These are phyloP conservation scores for Andrena bucephala DNA, from an alignment of 2,888 invertebrate genomes.

Conservation along the genomic window DNA sequence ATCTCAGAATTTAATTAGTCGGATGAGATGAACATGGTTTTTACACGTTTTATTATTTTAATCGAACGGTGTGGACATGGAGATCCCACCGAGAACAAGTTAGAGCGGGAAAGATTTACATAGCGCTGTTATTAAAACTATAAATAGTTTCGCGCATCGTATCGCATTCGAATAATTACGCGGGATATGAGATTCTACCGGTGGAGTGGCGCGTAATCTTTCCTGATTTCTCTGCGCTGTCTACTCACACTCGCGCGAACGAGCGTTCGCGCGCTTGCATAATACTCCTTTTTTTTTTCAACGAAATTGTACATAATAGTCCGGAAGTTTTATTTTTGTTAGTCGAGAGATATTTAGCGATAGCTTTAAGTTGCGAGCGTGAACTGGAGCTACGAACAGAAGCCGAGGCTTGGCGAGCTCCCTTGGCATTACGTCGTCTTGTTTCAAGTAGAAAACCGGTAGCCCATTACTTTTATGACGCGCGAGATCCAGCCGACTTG, in stretches of 20 bases:
- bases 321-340: conserved; percentile 27
- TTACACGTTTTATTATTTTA: conserved; percentile 21
- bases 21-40: conserved; percentile 6
- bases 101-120: conserved; percentile 10
- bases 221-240: conserved; percentile 17
- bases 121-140: conserved; percentile 1
- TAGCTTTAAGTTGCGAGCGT: conserved; percentile 18
- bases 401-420: neutral
- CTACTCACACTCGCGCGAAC: conserved; percentile 12
- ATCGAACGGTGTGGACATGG: conserved; percentile 2
- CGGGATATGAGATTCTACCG: neutral
- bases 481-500: neutral
- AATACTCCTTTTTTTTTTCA: conserved; percentile 21
- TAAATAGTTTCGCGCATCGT: neutral
- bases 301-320: conserved; percentile 16
- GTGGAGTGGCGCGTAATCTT: neutral
- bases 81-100: neutral
- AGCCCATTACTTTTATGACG: too few relatives aligned
- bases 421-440: neutral
- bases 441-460: neutral
- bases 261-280: conserved; percentile 4
- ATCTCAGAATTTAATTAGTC: conserved; percentile 14
- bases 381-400: neutral
- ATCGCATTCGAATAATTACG: neutral
- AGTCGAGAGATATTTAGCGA: conserved; percentile 6